These are phyloP conservation scores for Argyrosomus regius DNA, from an alignment of 2,797 vertebrate species.

Conservation along the genomic window DNA sequence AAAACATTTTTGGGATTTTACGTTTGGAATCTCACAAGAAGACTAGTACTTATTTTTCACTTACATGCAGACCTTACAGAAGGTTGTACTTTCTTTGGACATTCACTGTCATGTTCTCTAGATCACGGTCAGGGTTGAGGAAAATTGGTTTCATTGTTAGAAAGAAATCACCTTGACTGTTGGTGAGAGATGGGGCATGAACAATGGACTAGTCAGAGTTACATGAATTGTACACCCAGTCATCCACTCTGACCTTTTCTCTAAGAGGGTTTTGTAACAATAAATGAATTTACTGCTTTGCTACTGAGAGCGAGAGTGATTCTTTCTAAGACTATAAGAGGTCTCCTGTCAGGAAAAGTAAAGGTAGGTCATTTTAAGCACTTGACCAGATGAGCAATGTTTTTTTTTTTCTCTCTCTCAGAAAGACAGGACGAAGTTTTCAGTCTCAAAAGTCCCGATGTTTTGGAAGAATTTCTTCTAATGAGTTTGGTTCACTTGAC, in stretches of 20 bases:
- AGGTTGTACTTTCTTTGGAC: too few relatives aligned
- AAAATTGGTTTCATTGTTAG: neutral
- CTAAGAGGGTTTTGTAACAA: neutral
- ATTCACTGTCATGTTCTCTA: neutral
- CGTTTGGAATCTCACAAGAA: neutral
- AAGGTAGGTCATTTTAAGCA: neutral
- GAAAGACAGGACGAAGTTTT: neutral
- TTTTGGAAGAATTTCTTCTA: neutral
- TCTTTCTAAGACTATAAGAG: too few relatives aligned
- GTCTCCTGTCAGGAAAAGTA: neutral
- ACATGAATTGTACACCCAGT: neutral
- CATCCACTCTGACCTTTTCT: constrained; percentile 28
- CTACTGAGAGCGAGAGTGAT: neutral
- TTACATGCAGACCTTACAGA: neutral
- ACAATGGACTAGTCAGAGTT: neutral
- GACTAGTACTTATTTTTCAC: neutral
- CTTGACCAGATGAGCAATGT: neutral
- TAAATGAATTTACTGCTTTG: constrained; percentile 10
- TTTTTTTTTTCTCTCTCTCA: neutral
- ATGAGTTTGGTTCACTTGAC: neutral
- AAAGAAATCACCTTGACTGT: neutral
- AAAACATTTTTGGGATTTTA: neutral
- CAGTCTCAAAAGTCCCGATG: neutral
- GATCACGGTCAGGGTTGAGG: neutral
- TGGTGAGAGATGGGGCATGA: neutral